Conservation (phyloP, 2,888 invertebrate species). For the Lithophane socia region DNA sequence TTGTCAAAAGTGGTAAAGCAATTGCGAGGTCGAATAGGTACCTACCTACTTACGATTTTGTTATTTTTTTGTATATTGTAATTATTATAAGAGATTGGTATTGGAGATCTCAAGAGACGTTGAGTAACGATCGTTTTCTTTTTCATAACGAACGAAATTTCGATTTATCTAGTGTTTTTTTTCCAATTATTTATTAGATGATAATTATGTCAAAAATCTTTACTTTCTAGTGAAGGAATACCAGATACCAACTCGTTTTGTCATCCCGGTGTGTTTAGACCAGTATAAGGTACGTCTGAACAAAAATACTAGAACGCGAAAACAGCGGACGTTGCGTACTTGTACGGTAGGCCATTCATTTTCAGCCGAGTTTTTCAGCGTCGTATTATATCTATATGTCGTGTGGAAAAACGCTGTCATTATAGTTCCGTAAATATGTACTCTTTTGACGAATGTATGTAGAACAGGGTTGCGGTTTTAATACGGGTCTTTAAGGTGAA, state of each 20-base stretch:
- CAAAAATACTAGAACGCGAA: slow-evolving; percentile 12
- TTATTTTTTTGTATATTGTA: background rate
- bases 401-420: background rate
- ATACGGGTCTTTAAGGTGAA: background rate
- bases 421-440: background rate
- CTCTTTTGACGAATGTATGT: background rate
- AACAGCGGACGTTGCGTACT: background rate
- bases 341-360: slow-evolving; percentile 17
- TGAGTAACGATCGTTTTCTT: background rate
- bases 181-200: background rate
- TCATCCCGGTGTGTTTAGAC: no score
- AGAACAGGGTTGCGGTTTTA: background rate
- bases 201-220: background rate
- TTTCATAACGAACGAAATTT: background rate
- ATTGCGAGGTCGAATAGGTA: background rate
- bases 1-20: background rate
- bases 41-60: background rate
- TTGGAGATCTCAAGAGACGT: background rate
- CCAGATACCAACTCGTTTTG: background rate
- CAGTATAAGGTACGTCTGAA: background rate
- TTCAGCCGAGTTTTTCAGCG: background rate
- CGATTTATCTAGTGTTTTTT: background rate
- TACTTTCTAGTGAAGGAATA: background rate
- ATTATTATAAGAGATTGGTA: background rate
- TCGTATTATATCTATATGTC: background rate